Evolutionary conservation across 2,797 vertebrate genomes (phyloP), one percentile per base, ranked within the genome.

Genomic region (Ctenopoma multispine): DNA sequence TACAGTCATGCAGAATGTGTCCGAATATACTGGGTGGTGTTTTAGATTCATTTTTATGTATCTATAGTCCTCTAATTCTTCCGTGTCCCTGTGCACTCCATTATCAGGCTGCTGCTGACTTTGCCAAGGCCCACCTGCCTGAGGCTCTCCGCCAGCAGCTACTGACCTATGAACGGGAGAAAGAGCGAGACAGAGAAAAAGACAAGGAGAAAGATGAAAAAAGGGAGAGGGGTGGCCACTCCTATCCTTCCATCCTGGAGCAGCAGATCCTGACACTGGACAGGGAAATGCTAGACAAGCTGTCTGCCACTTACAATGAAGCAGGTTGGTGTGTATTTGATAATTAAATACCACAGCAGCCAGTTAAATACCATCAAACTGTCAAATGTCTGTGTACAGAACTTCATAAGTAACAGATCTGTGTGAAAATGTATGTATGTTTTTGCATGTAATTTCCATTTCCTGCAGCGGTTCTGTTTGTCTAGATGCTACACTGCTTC

Each of bases 231-330:
- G 65, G 95, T 1, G 94, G 96, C 20, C 88, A 94, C 54, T 96
- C 96, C 48, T 97, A 97, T 81, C 96, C 96, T 13, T 96, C 95
- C 77, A 98, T 99, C 86, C 93, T 99, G 83, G 96, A 97, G 82
- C 96, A 99, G 89, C 97, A 99, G 90, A 99, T 99, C 83, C 82
- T 98, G 7, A 94, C 92, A 2, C 87, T 99, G 61, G 98, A 99
- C 87, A 92, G 94, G 79, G 96, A 99, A 80, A 96, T 99, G 91
- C 92, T 99, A 79, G 96, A 97, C 65, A 99, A 97, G 83, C 90
- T 99, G 49, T 96, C 97, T 0, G 94, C 96, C 2, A 93, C 95
- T 51, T 97, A 97, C 18, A 98, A 99, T 15, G 97, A 99, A 94
- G 97, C 98, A 95, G 98, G 98, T 99, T 1, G 58, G 79, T 74